Conservation (phyloP, 2,113 vertebrate genomes). For the Osmerus eperlanus region DNA sequence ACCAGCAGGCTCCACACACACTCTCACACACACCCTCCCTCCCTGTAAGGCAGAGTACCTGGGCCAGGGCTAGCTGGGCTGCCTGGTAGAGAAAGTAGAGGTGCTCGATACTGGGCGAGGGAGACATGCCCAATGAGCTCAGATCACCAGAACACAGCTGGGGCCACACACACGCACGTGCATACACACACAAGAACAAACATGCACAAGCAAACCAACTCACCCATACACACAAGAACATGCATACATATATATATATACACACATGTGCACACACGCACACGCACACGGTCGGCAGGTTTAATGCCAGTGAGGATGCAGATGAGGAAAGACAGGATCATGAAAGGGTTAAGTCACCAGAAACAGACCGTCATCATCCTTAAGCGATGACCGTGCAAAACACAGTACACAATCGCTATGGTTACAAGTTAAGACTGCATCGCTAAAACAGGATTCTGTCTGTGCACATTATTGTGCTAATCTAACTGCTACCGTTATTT, state of each 20-base stretch:
- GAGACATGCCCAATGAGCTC: conserved; percentile 27
- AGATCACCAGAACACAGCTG: conserved; percentile 45
- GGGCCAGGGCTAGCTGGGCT: conserved; percentile 52
- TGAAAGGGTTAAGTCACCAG: not conserved
- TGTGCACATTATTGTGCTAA: not conserved
- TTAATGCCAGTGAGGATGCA: not conserved
- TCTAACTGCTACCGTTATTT: too few species aligned
- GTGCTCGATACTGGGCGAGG: conserved; percentile 61
- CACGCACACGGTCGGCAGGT: too few species aligned
- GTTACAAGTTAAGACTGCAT: not conserved
- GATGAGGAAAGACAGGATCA: not conserved
- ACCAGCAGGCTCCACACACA: not conserved
- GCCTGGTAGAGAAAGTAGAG: conserved; percentile 64
- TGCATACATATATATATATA: conserved; percentile 9
- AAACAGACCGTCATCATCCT: not conserved
- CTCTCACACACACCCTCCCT: conserved; percentile 1
- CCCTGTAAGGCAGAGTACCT: conserved; percentile 40
- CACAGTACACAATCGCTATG: not conserved
- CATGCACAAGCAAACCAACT: too few species aligned
- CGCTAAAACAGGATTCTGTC: not conserved
- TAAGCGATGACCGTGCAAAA: not conserved
- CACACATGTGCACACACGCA: too few species aligned
- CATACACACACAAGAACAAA: not conserved
- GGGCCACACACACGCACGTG: conserved; percentile 7
- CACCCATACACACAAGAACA: conserved; percentile 11